Percentiles rank a stretch among this genome's conserved stretches.
Conservation (phyloP, 2,888 invertebrate species). For the Tetranychus piercei region DNA sequence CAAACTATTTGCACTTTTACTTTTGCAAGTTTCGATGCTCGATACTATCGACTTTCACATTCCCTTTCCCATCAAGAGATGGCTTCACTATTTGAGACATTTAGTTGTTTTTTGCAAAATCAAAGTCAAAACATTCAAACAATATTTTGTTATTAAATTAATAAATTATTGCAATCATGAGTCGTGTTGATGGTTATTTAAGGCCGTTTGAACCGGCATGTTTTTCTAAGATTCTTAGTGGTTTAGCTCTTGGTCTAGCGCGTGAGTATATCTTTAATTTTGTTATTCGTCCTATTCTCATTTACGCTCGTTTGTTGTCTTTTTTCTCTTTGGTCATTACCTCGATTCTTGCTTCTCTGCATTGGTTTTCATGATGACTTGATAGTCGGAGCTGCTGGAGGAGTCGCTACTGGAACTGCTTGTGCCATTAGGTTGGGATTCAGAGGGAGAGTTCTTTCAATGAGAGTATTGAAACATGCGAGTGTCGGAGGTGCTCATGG, state of each 20-base stretch:
- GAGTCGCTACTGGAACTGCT: not conserved
- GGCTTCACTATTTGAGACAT: not conserved
- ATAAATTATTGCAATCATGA: not conserved
- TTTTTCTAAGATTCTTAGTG: not conserved
- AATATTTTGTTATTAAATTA: not conserved
- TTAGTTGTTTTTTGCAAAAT: not conserved
- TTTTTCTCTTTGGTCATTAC: not conserved
- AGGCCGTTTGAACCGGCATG: not conserved
- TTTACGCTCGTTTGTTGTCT: not conserved
- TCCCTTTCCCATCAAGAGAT: not conserved
- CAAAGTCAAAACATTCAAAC: not conserved
- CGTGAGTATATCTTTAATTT: not conserved
- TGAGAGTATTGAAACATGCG: not conserved
- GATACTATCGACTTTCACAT: not conserved
- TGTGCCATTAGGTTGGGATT: not conserved
- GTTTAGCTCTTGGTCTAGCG: not conserved
- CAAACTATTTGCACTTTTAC: not conserved
- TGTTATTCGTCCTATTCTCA: not conserved
- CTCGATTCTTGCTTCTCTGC: not conserved
- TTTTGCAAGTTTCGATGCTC: not conserved
- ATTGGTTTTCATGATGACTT: not conserved
- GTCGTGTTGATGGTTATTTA: not conserved
- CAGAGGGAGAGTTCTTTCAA: not conserved
- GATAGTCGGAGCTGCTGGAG: not conserved
- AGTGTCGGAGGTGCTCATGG: not conserved